Percentiles rank a stretch among this genome's conserved stretches.
phyloP scores from a whole-genome alignment of 2,113 vertebrate species.

The Prietella phreatophila region DNA sequence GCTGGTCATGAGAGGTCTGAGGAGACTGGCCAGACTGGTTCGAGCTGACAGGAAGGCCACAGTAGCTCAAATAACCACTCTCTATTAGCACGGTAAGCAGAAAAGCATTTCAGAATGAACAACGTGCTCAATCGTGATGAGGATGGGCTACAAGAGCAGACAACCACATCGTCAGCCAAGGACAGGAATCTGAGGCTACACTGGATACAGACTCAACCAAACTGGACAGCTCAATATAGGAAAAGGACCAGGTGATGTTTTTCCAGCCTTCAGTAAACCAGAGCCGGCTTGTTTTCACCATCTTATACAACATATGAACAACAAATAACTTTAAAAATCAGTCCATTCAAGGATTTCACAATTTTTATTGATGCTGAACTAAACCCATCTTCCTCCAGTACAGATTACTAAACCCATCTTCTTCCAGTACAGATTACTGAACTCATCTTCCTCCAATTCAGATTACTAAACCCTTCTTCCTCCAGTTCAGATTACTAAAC shows the following conservation, averaged over 20 bases:
- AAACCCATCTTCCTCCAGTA: background rate
- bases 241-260: background rate
- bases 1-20: background rate
- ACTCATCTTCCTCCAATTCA: background rate
- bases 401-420: background rate
- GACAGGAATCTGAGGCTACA: background rate
- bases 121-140: background rate
- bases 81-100: background rate
- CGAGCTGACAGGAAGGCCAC: background rate
- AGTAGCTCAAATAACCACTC: background rate
- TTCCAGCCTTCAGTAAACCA: background rate
- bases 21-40: background rate
- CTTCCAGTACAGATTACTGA: background rate
- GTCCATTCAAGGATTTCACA: background rate
- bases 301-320: background rate
- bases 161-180: background rate
- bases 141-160: background rate
- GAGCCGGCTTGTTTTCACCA: too few relatives aligned
- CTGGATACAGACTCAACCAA: background rate
- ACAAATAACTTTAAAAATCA: background rate
- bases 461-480: too few relatives aligned
- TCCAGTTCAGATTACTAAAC: too few relatives aligned
- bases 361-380: too few relatives aligned
- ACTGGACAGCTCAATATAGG: background rate
- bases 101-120: background rate